Conservation (phyloP, 2,113 vertebrate species). For the Nansenia antarctica region DNA sequence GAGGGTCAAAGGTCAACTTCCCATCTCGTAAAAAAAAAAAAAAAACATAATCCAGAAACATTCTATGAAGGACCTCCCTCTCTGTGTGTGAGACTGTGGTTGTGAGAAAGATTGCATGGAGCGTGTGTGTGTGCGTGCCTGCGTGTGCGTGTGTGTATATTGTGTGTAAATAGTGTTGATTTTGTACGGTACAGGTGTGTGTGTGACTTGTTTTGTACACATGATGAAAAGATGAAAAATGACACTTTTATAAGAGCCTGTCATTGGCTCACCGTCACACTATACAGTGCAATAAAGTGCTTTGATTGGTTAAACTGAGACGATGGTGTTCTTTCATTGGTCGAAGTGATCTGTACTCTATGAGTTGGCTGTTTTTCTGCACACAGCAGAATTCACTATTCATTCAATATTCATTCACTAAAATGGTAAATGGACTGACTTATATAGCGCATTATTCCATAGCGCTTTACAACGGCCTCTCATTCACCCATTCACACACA, state of each 20-base stretch:
- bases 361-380: too few species aligned
- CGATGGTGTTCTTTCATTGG: conserved; percentile 20
- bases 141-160: conserved; percentile 65
- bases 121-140: conserved; percentile 10
- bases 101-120: conserved; percentile 38
- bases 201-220: conserved; percentile 84
- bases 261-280: conserved; percentile 74
- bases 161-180: conserved; percentile 83
- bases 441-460: too few species aligned
- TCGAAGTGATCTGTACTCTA: too few species aligned
- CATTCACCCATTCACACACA: too few species aligned
- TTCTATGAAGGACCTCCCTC: neutral
- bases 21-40: neutral
- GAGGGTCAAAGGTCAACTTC: too few species aligned
- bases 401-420: too few species aligned
- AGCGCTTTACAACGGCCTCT: too few species aligned
- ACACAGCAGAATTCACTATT: too few species aligned
- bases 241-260: conserved; percentile 82
- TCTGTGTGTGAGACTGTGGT: neutral
- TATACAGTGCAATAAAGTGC: conserved; percentile 84
- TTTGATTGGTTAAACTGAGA: conserved; percentile 76
- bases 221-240: conserved; percentile 79
- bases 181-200: conserved; percentile 83
- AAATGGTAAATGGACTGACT: too few species aligned
- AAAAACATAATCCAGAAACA: neutral